phyloP scores from a whole-genome alignment of 2,888 invertebrate species.

The Ditylenchus weischeri region DNA sequence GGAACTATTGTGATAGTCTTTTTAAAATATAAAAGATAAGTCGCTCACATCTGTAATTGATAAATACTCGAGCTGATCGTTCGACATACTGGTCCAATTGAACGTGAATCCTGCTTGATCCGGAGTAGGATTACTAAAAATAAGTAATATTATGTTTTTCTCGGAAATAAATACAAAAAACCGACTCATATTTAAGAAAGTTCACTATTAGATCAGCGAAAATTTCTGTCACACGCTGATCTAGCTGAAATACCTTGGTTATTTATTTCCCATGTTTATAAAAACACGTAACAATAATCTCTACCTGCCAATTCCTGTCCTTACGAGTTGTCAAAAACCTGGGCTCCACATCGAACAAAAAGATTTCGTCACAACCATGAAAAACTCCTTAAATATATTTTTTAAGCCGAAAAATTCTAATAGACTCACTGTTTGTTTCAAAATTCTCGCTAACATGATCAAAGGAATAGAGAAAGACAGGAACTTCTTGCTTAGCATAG shows the following conservation, averaged over 20 bases:
- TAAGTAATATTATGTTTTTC: neutral
- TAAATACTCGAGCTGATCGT: constrained; percentile 51
- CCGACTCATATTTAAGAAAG: constrained; percentile 53
- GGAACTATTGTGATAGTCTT: too few species aligned
- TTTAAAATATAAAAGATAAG: too few species aligned
- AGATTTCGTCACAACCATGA: constrained; percentile 57
- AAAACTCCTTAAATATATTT: constrained; percentile 48
- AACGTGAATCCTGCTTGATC: constrained; percentile 50
- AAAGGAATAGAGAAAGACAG: constrained; percentile 58
- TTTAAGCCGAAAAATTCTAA: neutral
- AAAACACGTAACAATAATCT: too few species aligned
- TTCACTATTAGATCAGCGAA: constrained; percentile 57
- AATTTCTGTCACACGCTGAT: constrained; percentile 57
- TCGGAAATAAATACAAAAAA: neutral
- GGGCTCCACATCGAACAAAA: constrained; percentile 57
- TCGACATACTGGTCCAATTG: constrained; percentile 58
- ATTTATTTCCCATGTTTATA: too few species aligned
- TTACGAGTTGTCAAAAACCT: constrained; percentile 50
- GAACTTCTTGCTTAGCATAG: constrained; percentile 48
- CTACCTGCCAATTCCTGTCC: constrained; percentile 56
- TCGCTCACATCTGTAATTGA: constrained; percentile 49
- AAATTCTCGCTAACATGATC: constrained; percentile 59
- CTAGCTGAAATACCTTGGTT: constrained; percentile 41
- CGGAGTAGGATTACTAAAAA: constrained; percentile 56
- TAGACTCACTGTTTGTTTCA: constrained; percentile 50